Percentiles rank a stretch among this genome's conserved stretches.
phyloP scores from a whole-genome alignment of 2,113 vertebrate genomes.

The Ophiodon elongatus region DNA sequence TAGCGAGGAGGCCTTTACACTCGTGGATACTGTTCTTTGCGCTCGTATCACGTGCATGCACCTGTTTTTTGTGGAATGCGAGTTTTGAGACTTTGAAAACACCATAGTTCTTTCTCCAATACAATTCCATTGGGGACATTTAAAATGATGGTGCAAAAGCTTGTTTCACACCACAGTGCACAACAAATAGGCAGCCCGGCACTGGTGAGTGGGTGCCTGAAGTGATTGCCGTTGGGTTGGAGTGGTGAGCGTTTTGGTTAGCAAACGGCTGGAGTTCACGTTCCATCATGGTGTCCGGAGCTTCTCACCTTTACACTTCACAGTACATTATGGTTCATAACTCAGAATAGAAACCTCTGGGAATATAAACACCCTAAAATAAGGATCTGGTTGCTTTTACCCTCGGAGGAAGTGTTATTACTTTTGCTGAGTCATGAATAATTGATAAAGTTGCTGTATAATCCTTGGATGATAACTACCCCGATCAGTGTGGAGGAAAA shows the following conservation, averaged over 20 bases:
- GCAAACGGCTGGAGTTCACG: conserved; percentile 22
- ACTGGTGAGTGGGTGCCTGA: conserved; percentile 46
- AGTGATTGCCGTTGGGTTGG: conserved; percentile 28
- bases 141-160: conserved; percentile 72
- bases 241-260: too few relatives aligned
- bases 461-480: conserved; percentile 57
- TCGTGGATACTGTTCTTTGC: neutral
- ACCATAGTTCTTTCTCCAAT: neutral
- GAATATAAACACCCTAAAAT: conserved; percentile 50
- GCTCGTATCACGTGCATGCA: neutral
- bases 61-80: neutral
- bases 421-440: conserved; percentile 79
- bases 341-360: conserved; percentile 58
- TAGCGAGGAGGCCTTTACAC: neutral
- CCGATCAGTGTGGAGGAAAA: conserved; percentile 25
- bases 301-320: conserved; percentile 41
- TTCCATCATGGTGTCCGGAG: conserved; percentile 28
- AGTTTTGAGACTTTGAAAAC: neutral
- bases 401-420: conserved; percentile 59
- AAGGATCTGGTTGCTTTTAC: conserved; percentile 44
- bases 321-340: conserved; percentile 45
- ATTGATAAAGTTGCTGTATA: conserved; percentile 70
- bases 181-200: conserved; percentile 71
- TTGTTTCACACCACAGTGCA: conserved; percentile 74
- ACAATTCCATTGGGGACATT: conserved; percentile 30